Percentiles rank a stretch among this genome's conserved stretches.
phyloP scores from a whole-genome alignment of 2,797 vertebrate genomes.

The Poeciliopsis turneri region DNA sequence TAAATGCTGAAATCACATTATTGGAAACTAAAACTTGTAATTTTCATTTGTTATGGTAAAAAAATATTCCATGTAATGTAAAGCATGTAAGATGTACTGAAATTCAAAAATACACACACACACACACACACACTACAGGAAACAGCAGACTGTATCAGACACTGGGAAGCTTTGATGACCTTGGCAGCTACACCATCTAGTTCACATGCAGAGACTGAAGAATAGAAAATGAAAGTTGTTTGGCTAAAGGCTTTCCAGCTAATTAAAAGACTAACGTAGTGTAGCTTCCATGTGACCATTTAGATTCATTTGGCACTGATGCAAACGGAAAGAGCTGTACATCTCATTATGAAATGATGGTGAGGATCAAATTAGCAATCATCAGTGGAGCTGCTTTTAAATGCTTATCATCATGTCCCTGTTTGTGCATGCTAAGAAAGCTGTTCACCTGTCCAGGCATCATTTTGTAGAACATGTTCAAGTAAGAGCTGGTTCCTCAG shows the following conservation, averaged over 20 bases:
- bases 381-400: conserved; percentile 28
- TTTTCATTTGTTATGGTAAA: neutral
- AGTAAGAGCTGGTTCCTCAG: conserved; percentile 8
- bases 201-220: conserved; percentile 41
- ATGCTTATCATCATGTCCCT: conserved; percentile 15
- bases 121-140: conserved; percentile 1
- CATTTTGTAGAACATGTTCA: conserved; percentile 29
- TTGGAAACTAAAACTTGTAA: neutral
- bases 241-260: conserved; percentile 70
- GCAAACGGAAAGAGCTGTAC: conserved; percentile 52
- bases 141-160: conserved; percentile 32
- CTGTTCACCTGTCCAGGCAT: conserved; percentile 10
- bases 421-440: conserved; percentile 30
- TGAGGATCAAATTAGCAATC: conserved; percentile 33
- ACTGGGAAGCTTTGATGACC: conserved; percentile 42
- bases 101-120: conserved; percentile 1
- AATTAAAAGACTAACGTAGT: conserved; percentile 72
- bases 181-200: conserved; percentile 48
- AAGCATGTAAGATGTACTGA: neutral
- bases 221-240: conserved; percentile 59
- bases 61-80: neutral
- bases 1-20: neutral
- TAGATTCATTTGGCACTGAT: conserved; percentile 53
- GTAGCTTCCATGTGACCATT: conserved; percentile 68
- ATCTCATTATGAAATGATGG: conserved; percentile 39